These are phyloP conservation scores for Heterotilapia buettikoferi DNA, from an alignment of 2,113 vertebrate genomes.

Conservation along the genomic window DNA sequence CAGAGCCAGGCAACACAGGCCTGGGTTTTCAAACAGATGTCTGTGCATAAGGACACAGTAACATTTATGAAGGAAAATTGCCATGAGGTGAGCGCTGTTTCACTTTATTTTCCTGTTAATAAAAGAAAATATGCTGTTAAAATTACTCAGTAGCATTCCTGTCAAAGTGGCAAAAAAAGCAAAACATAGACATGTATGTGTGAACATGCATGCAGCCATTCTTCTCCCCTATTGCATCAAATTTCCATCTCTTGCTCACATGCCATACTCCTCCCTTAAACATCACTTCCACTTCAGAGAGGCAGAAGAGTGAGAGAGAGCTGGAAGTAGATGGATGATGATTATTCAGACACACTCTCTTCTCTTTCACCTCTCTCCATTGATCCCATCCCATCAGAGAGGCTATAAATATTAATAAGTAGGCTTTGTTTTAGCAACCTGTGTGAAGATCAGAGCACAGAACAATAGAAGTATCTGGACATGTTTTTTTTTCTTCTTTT, in stretches of 20 bases:
- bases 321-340: conserved; percentile 56
- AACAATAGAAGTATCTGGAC: conserved; percentile 65
- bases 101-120: background rate
- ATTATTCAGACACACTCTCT: conserved; percentile 67
- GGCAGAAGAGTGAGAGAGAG: conserved; percentile 2
- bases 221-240: background rate
- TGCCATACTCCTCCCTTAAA: conserved; percentile 22
- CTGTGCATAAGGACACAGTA: background rate
- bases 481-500: background rate
- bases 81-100: background rate
- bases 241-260: conserved; percentile 22
- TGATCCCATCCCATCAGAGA: conserved; percentile 69
- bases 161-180: background rate
- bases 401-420: conserved; percentile 70
- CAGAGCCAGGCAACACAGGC: background rate
- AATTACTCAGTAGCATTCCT: background rate
- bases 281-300: conserved; percentile 55
- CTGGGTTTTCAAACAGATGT: background rate
- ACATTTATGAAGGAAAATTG: background rate
- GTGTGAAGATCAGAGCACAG: conserved; percentile 68
- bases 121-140: background rate
- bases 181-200: background rate
- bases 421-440: conserved; percentile 73
- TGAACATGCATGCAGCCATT: background rate
- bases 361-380: conserved; percentile 55